Evolutionary conservation across 2,797 vertebrate genomes (phyloP), one percentile per base, ranked within the genome.

Genomic region (Smutsia temminckii): DNA sequence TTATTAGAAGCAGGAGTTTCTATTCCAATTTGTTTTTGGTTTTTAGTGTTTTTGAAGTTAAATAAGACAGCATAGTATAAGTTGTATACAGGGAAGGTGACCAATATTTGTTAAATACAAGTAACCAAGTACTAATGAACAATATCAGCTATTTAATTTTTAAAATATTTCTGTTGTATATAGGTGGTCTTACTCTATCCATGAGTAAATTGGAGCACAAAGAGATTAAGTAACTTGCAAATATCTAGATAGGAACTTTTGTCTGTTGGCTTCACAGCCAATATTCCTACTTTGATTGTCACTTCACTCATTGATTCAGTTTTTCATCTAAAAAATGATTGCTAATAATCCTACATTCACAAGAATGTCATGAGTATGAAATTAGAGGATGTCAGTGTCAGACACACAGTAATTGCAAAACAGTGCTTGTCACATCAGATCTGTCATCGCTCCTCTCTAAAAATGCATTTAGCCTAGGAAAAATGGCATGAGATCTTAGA

Each of bases 381-480:
- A 92, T 94, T 80, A 95, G 78, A 95, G 88, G 34, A 69, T 71
- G 88, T 86, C 92, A 93, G 59, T 77, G 78, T 95, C 69, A 89
- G 85, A 92, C 88, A 95, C 42, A 85, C 71, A 79, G 79, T 87
- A 96, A 97, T 97, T 95, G 85, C 88, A 84, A 96, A 97, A 84
- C 59, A 96, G 81, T 10, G n/a, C 95, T 83, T 97, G 96, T 97
- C 97, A 97, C 34, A 94, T 96, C 92, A 37, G 18, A 94, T 97
- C 94, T 97, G 94, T 96, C 96, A 89, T 81, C 17, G 53, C 57
- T 69, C 20, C 61, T 94, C 75, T 92, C 68, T 20, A n/a, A 93
- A 46, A 95, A 53, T 46, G 63, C 74, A 86, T 79, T 89, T 91
- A 95, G 66, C 88, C 55, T 18, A n/a, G 61, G 69, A 96, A 95